Evolutionary conservation across 2,113 vertebrate species (phyloP).

Genomic region (Murina feae): DNA sequence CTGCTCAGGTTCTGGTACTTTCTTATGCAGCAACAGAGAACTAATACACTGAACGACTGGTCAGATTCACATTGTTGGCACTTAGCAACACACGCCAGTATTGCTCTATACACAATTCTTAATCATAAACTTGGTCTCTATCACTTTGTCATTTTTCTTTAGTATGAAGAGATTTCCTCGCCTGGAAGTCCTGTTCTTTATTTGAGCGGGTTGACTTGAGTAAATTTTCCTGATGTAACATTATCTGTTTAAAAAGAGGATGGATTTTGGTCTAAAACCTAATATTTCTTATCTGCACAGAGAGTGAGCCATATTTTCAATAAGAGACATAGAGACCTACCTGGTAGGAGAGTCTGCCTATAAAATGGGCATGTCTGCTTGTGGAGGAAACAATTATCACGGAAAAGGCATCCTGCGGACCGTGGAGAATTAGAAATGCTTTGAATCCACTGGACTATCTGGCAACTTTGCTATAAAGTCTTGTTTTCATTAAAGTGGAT

Average conservation of each 20-base stretch:
- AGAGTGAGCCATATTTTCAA: not conserved
- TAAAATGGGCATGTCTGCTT: not conserved
- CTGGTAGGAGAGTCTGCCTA: not conserved
- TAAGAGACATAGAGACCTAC: not conserved
- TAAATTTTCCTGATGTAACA: not conserved
- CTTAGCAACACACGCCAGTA: too few relatives aligned
- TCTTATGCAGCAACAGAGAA: not conserved
- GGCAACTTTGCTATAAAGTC: constrained; percentile 40
- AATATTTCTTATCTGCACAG: not conserved
- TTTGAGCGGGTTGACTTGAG: not conserved
- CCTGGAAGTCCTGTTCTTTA: not conserved
- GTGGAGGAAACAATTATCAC: constrained; percentile 5
- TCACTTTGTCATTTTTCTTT: not conserved
- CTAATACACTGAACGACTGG: not conserved
- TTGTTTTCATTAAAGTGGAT: constrained; percentile 65
- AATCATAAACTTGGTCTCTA: not conserved
- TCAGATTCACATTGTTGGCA: not conserved
- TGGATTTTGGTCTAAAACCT: constrained; percentile 8
- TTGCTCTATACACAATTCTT: not conserved
- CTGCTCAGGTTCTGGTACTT: not conserved
- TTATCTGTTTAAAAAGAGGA: constrained; percentile 11
- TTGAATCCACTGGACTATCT: constrained; percentile 37
- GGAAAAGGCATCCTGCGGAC: constrained; percentile 3
- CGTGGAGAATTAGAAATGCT: constrained; percentile 52
- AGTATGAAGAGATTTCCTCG: not conserved